These are phyloP conservation scores for Deroplatys truncata DNA, from an alignment of 2,888 invertebrate species.

Conservation along the genomic window DNA sequence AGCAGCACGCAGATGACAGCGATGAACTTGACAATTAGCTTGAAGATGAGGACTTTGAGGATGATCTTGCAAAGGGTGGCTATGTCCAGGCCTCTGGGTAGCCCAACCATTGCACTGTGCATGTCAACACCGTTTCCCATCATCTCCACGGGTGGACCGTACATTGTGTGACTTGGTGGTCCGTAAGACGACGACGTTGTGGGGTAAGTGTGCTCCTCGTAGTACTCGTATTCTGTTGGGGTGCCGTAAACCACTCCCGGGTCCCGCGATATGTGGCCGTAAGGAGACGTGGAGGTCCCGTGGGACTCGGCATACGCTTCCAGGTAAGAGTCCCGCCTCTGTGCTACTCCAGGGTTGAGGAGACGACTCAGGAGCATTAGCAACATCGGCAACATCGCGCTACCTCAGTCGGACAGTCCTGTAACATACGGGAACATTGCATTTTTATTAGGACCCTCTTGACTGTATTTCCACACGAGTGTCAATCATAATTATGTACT, in stretches of 20 bases:
- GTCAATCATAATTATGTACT: too few species aligned
- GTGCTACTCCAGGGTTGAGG: neutral
- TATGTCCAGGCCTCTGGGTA: constrained; percentile 20
- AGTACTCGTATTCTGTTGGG: neutral
- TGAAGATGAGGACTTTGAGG: constrained; percentile 72
- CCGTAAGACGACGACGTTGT: constrained; percentile 30
- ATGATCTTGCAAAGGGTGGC: constrained; percentile 55
- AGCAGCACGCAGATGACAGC: constrained; percentile 70
- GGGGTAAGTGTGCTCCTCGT: neutral
- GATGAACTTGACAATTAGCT: constrained; percentile 76
- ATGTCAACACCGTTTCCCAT: constrained; percentile 43
- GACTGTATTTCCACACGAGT: too few species aligned
- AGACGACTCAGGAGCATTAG: neutral
- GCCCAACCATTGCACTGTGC: constrained; percentile 30
- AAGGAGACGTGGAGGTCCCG: constrained; percentile 33
- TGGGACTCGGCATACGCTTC: constrained; percentile 60
- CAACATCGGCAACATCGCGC: neutral
- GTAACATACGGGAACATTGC: neutral
- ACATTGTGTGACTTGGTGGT: constrained; percentile 33
- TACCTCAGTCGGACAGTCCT: neutral
- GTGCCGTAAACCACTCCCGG: constrained; percentile 36
- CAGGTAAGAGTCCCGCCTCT: constrained; percentile 54
- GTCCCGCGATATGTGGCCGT: neutral
- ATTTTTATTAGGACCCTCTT: too few species aligned
- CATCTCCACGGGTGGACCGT: constrained; percentile 39